A percentile compares a stretch with the other conserved stretches of the same genome.
Evolutionary conservation across 2,888 invertebrate species (phyloP).

Genomic region (Pandemis corylana): DNA sequence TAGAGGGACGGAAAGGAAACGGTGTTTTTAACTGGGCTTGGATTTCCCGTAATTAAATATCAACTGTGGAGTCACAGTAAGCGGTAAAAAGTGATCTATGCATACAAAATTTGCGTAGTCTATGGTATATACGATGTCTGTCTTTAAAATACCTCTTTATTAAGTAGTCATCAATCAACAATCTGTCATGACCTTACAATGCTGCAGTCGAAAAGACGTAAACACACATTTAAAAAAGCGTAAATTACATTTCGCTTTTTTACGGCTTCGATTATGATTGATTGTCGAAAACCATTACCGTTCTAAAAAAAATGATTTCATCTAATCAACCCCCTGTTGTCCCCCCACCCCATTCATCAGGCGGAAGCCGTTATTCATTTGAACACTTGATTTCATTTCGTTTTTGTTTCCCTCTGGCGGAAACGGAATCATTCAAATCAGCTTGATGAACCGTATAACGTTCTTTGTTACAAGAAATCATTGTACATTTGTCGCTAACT

Average conservation of each 20-base stretch:
- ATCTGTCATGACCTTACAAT: no score
- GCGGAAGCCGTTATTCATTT: slow-evolving; percentile 33
- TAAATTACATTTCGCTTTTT: not conserved
- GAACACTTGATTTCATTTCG: slow-evolving; percentile 38
- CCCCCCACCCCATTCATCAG: slow-evolving; percentile 18
- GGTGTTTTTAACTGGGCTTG: no score
- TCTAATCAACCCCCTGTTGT: slow-evolving; percentile 1
- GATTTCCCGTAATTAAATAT: no score
- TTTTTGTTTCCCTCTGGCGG: slow-evolving; percentile 17
- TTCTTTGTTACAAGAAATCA: slow-evolving; percentile 19
- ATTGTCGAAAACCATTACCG: not conserved
- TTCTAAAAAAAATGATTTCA: not conserved
- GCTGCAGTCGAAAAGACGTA: not conserved
- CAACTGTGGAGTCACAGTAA: no score
- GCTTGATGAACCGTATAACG: slow-evolving; percentile 30
- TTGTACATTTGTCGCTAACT: not conserved
- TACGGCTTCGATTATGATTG: not conserved
- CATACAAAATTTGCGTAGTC: no score
- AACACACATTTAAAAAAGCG: not conserved
- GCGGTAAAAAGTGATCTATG: no score
- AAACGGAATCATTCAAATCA: slow-evolving; percentile 40
- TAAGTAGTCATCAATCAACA: no score
- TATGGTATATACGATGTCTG: no score
- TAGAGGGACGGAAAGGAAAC: no score
- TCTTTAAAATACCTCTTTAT: no score